These are phyloP conservation scores for Azemiops feae DNA, from an alignment of 2,113 vertebrate genomes.

Conservation along the genomic window DNA sequence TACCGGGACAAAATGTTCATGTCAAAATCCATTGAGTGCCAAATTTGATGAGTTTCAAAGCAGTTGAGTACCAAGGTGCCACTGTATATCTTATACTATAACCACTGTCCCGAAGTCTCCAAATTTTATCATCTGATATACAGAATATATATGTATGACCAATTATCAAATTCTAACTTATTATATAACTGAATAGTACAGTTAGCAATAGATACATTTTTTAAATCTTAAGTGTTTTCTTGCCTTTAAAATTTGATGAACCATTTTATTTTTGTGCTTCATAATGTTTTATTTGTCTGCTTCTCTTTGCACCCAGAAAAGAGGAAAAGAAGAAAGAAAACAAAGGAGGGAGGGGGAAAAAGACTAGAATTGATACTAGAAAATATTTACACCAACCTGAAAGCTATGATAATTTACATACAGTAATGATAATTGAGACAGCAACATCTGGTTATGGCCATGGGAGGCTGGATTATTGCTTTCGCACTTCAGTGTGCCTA, in stretches of 20 bases:
- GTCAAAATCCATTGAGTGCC: not conserved
- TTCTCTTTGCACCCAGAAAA: not conserved
- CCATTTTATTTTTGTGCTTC: constrained; percentile 10
- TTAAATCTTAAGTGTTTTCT: not conserved
- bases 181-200: not conserved
- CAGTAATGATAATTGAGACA: not conserved
- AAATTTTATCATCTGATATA: not conserved
- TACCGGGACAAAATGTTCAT: not conserved
- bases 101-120: not conserved
- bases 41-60: not conserved
- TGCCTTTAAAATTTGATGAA: not conserved
- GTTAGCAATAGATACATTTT: not conserved
- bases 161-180: not conserved
- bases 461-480: constrained; percentile 7
- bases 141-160: not conserved
- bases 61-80: not conserved
- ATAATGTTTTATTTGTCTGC: not conserved
- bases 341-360: not conserved
- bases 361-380: constrained; percentile 7
- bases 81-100: not conserved
- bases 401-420: constrained; percentile 7
- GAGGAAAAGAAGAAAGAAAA: not conserved
- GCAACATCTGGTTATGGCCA: constrained; percentile 28
- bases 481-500: constrained; percentile 8
- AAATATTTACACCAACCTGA: not conserved